Evolutionary conservation across 2,113 vertebrate genomes (phyloP), one percentile per base, ranked within the genome.

Genomic region (Crotophaga sulcirostris): DNA sequence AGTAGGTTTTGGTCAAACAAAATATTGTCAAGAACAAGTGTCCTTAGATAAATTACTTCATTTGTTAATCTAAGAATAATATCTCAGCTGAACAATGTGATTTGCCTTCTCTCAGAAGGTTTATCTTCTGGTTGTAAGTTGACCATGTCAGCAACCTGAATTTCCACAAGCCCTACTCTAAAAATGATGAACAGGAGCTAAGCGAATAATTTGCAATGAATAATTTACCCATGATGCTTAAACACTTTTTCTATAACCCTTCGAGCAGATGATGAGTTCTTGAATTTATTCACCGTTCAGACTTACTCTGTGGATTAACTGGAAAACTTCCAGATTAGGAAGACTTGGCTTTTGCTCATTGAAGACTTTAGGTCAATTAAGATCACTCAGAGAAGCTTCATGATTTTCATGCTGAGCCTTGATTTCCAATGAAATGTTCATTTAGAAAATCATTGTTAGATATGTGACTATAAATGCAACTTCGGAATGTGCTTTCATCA

Each of bases 1-100:
- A 94, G 85, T 60, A 96, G 73, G 59, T 94, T 97, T 96, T 95
- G 92, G 26, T 92, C 90, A 95, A 96, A 75, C 84, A 94, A 94
- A 96, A 95, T 83, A 89, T 93, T 94, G 78, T 94, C 62, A 88
- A 84, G 80, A 96, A 58, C 81, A 93, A 95, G 58, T 80, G 77
- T 63, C 58, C 80, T 84, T 60, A 74, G 86, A 77, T 36, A 97
- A 96, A 93, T 83, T 0, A 52, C 69, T 95, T 86, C 42, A 91
- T 84, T 84, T 80, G 66, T 90, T 86, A 93, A 92, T 51, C 67
- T 69, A 93, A 94, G 67, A 87, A 93, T 29, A 84, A 47, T 45
- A 44, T 87, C 62, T 90, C 34, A 31, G 24, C 47, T 79, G 51
- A 93, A 79, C 29, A 70, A 13, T 28, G 28, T 79, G 60, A 82